Conservation (phyloP, 2,797 vertebrate species). For the Prunella strophiata region DNA sequence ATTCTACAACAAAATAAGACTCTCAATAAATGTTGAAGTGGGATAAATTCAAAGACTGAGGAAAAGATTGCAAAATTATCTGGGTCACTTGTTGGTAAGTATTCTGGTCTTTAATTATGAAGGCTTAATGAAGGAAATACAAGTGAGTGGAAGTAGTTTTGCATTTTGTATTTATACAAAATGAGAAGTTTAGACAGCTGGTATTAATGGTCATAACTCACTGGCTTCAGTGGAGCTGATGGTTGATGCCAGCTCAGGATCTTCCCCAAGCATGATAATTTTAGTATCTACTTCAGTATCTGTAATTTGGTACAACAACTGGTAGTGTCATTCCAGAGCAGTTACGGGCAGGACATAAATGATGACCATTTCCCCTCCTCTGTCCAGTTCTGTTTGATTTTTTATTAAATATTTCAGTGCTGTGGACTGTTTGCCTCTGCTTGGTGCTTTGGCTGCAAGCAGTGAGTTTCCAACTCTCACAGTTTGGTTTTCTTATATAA, state of each 20-base stretch:
- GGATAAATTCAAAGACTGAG: not conserved
- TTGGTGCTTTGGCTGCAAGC: not conserved
- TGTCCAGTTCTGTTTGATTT: not conserved
- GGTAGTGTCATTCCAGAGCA: conserved; percentile 21
- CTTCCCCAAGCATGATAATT: not conserved
- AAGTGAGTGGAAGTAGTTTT: not conserved
- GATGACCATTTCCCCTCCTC: not conserved
- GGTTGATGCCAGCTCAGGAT: not conserved
- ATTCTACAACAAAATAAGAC: not conserved
- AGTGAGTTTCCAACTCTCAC: conserved; percentile 1
- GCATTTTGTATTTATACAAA: not conserved
- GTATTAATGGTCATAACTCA: not conserved
- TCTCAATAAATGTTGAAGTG: not conserved
- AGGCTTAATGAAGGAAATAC: not conserved
- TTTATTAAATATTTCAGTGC: not conserved
- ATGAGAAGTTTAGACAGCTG: not conserved
- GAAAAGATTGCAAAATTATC: not conserved
- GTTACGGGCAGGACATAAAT: not conserved
- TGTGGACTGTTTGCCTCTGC: not conserved
- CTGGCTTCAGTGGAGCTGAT: not conserved
- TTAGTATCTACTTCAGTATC: conserved; percentile 24
- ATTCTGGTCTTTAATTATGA: not conserved
- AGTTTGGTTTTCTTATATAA: conserved; percentile 41
- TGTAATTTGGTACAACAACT: conserved; percentile 45
- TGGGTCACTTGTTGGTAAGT: not conserved